phyloP scores from a whole-genome alignment of 2,888 invertebrate species.

The Oegoconia quadripuncta region DNA sequence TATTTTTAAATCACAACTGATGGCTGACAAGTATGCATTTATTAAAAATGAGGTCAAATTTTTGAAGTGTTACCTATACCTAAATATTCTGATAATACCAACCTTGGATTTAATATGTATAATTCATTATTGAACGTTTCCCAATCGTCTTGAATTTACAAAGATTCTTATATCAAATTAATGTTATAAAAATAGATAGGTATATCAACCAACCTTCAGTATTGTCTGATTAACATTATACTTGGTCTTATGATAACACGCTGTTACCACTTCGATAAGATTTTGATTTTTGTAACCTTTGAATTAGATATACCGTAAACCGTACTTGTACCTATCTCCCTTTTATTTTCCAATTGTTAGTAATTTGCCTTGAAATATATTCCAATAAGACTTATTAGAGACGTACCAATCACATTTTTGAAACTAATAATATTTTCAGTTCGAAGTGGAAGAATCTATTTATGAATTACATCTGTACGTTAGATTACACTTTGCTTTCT shows the following conservation, averaged over 20 bases:
- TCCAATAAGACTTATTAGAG: too few species aligned
- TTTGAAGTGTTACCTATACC: conserved; percentile 13
- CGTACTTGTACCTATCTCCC: neutral
- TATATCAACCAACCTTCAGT: conserved; percentile 30
- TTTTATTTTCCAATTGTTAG: neutral
- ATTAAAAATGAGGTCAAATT: conserved; percentile 9
- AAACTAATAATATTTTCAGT: too few species aligned
- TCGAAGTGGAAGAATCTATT: too few species aligned
- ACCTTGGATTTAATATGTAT: conserved; percentile 36
- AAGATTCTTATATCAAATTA: conserved; percentile 3
- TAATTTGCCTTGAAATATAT: too few species aligned
- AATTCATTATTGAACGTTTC: conserved; percentile 10
- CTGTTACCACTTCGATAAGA: conserved; percentile 36
- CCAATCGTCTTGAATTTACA: conserved; percentile 19
- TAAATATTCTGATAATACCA: conserved; percentile 32
- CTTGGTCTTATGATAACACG: conserved; percentile 32
- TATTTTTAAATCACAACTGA: conserved; percentile 19
- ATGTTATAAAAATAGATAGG: conserved; percentile 10
- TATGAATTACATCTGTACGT: too few species aligned
- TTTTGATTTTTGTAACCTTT: conserved; percentile 35
- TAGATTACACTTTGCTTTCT: too few species aligned
- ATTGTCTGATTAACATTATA: conserved; percentile 35
- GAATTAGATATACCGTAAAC: neutral
- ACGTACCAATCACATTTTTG: too few species aligned
- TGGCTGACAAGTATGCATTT: conserved; percentile 1